Evolutionary conservation across 2,888 invertebrate species (phyloP).

Genomic region (Dasypolia templi): DNA sequence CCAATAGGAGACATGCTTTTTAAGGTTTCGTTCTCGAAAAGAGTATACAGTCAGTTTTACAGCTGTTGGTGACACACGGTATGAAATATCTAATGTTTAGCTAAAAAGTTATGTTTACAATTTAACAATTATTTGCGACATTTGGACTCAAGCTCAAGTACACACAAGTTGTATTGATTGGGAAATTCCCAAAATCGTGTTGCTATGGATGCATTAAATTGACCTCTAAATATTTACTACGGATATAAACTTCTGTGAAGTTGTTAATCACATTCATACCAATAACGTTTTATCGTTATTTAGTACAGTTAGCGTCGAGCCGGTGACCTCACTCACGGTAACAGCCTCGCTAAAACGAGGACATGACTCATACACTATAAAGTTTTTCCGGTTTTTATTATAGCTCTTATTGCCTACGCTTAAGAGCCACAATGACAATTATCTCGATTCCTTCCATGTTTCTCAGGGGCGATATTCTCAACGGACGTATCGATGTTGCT

Average conservation of each 20-base stretch:
- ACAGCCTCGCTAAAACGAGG: slow-evolving; percentile 54
- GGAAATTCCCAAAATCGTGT: not conserved
- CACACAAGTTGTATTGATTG: not conserved
- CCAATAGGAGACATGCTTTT: not conserved
- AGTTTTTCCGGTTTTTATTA: slow-evolving; percentile 39
- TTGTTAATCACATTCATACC: not conserved
- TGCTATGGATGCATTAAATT: slow-evolving; percentile 3
- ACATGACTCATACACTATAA: slow-evolving; percentile 54
- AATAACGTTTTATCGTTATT: slow-evolving; percentile 15
- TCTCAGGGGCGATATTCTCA: slow-evolving; percentile 31
- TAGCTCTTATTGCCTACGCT: slow-evolving; percentile 14
- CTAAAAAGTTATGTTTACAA: not conserved
- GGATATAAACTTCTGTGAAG: not conserved
- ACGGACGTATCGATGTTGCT: slow-evolving; percentile 18
- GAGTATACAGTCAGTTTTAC: not conserved
- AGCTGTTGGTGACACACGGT: no score
- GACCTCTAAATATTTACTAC: not conserved
- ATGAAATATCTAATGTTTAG: no score
- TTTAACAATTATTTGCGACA: not conserved
- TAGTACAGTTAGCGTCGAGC: slow-evolving; percentile 30
- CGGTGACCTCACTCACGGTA: slow-evolving; percentile 63
- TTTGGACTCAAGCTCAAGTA: not conserved
- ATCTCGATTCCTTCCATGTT: slow-evolving; percentile 47
- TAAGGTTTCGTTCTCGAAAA: not conserved
- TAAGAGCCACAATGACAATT: slow-evolving; percentile 33